A percentile compares a stretch with the other conserved stretches of the same genome.
Conservation (phyloP, 1,140 invertebrate genomes). For the Odontomachus brunneus region DNA sequence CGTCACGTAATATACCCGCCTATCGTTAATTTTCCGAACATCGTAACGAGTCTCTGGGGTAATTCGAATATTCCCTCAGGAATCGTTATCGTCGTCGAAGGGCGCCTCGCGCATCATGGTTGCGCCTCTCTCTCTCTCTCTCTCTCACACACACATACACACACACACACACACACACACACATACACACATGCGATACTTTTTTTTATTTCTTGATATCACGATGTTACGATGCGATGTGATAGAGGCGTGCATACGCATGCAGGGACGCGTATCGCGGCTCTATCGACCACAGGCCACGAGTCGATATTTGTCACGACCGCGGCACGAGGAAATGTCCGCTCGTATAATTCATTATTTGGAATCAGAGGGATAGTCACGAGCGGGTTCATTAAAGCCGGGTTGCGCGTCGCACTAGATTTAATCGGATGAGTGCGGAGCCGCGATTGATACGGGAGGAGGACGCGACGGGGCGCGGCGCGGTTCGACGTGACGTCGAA, state of each 20-base stretch:
- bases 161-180: too few relatives aligned
- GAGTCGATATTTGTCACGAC: conserved; percentile 62
- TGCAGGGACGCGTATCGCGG: background rate
- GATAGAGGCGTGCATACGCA: background rate
- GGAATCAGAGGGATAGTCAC: conserved; percentile 31
- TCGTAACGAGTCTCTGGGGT: conserved; percentile 59
- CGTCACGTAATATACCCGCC: conserved; percentile 51
- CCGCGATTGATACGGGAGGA: conserved; percentile 58
- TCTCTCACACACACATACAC: too few relatives aligned
- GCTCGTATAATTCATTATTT: conserved; percentile 70
- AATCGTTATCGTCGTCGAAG: conserved; percentile 56
- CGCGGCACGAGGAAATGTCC: conserved; percentile 25
- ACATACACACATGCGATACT: too few relatives aligned
- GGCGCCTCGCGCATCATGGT: background rate
- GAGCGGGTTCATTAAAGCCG: conserved; percentile 67
- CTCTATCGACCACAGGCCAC: conserved; percentile 40
- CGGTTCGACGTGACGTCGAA: conserved; percentile 38
- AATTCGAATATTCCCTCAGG: conserved; percentile 66
- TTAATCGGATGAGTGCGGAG: conserved; percentile 59
- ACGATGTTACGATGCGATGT: background rate
- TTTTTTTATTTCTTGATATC: too few relatives aligned
- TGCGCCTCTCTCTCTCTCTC: background rate
- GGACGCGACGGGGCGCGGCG: background rate
- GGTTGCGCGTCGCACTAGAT: conserved; percentile 41
- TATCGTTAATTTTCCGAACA: conserved; percentile 69